phyloP scores from a whole-genome alignment of 2,113 vertebrate species.

The Ciconia boyciana region DNA sequence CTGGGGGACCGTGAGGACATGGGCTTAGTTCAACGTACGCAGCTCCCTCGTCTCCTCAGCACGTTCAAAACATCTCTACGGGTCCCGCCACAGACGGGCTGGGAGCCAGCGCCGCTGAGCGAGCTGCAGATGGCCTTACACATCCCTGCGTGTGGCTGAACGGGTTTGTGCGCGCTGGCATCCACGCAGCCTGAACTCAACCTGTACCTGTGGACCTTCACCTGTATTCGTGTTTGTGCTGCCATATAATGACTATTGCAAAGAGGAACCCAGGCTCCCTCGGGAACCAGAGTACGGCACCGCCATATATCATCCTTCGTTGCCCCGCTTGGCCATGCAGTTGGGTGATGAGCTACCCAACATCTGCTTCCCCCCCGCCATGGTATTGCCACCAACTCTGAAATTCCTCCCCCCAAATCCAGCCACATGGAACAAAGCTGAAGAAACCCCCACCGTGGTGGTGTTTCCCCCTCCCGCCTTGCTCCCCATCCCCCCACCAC shows the following conservation, averaged over 20 bases:
- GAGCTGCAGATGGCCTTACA: background rate
- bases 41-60: background rate
- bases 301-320: accelerated
- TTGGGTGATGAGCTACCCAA: background rate
- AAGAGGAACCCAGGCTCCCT: background rate
- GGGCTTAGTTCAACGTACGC: background rate
- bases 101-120: background rate
- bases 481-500: accelerated
- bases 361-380: background rate
- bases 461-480: background rate
- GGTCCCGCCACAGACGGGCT: background rate
- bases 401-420: background rate
- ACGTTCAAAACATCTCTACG: background rate
- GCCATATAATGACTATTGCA: background rate
- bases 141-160: background rate
- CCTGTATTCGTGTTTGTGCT: background rate
- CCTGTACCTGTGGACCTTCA: background rate
- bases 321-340: background rate
- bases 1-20: background rate
- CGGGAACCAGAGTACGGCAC: accelerated
- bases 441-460: background rate
- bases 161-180: accelerated
- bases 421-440: background rate
- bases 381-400: background rate
- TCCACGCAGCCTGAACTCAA: background rate